Base-by-base conservation (phyloP, 2,113 vertebrate genomes). In the Etia nguti region DNA sequence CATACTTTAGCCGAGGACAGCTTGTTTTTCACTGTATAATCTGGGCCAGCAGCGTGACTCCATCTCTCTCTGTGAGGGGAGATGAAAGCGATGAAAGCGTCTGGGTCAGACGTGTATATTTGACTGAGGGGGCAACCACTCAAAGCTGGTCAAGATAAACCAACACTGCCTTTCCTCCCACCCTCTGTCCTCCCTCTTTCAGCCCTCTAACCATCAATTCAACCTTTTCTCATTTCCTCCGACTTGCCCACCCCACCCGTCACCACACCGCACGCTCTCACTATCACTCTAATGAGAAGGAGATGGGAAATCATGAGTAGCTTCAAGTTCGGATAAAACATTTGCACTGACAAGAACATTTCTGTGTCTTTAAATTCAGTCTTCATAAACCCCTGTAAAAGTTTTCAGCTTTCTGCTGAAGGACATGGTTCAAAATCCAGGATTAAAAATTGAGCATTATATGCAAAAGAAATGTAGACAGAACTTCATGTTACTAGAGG, bases 11-110 rank as follows among this genome's bases (percentile, higher is more conserved):
- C 86, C 9, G 62, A 90, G 85, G 85, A 90, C 88, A 77, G 87
- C 83, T 86, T 88, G 83, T 94, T 93, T 89, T 89, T 92, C 81
- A 88, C 88, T 86, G 80, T 86, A 84, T 86, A 84, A 88, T 77
- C 90, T 89, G 70, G 24, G 26, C 79, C 82, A 75, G 85, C 91
- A 86, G 85, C 8, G 46, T 55, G 68, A 50, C 86, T 88, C 75
- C 60, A 38, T 59, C 86, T 85, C 62, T 80, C 24, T 88, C 83
- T 82, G 60, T 12, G 83, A 65, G 86, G 18, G 5, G 10, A 90
- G 91, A 93, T 93, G 93, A 94, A 93, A 93, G 93, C 81, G 89
- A 93, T 93, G 93, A 94, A 93, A 93, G 93, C 79, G 4, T 16
- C 31, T 34, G 73, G 92, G 91, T 89, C 92, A 91, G 89, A 88